A percentile compares a stretch with the other conserved stretches of the same genome.
Evolutionary conservation across 1,140 invertebrate species (phyloP).

Genomic region (Drosophila paulistorum): DNA sequence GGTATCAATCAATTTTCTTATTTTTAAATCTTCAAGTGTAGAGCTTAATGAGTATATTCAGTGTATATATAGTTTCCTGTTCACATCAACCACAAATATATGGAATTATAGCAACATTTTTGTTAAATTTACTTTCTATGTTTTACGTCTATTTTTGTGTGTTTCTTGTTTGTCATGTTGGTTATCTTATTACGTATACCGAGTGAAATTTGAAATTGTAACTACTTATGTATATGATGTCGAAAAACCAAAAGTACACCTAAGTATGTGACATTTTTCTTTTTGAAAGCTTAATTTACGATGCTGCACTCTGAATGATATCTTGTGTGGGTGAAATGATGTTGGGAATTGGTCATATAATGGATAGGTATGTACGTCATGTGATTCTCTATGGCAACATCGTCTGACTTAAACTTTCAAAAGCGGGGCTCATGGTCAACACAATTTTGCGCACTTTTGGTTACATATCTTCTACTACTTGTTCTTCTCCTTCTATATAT

Average conservation of each 20-base stretch:
- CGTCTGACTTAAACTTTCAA: conserved; percentile 59
- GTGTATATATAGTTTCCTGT: not conserved
- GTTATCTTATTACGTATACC: conserved; percentile 66
- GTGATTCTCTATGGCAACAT: conserved; percentile 18
- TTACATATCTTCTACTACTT: conserved; percentile 7
- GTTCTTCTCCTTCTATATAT: not conserved
- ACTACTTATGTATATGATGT: conserved; percentile 24
- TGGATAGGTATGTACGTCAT: not conserved
- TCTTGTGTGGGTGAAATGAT: not conserved
- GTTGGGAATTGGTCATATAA: not conserved
- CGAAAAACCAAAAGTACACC: conserved; percentile 69
- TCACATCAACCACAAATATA: conserved; percentile 11
- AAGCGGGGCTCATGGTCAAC: conserved; percentile 72
- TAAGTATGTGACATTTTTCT: conserved; percentile 55
- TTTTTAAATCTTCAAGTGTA: not conserved
- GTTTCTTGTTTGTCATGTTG: conserved; percentile 1
- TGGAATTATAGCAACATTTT: conserved; percentile 3
- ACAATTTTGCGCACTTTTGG: conserved; percentile 64
- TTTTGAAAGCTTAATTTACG: conserved; percentile 68
- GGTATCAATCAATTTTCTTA: not conserved
- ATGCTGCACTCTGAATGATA: conserved; percentile 19
- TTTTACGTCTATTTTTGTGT: not conserved
- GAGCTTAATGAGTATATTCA: conserved; percentile 1
- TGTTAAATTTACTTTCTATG: not conserved
- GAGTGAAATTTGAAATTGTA: conserved; percentile 42